Conservation (phyloP, 2,113 vertebrate species). For the Hypanus sabinus region DNA sequence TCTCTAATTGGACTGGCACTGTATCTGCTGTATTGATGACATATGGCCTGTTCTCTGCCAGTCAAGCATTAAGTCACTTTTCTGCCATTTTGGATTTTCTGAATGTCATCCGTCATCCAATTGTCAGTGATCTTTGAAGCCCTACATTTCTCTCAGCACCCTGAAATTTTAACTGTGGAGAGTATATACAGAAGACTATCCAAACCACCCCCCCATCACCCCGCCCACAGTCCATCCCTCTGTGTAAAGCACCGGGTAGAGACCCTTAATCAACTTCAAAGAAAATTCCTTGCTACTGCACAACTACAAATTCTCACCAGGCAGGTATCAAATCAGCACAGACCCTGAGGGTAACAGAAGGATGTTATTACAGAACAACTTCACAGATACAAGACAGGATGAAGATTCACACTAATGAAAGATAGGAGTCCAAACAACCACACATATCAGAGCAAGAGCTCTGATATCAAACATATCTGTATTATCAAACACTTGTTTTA, state of each 20-base stretch:
- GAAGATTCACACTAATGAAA: slow-evolving; percentile 31
- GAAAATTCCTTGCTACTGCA: slow-evolving; percentile 41
- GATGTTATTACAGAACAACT: slow-evolving; percentile 36
- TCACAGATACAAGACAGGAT: slow-evolving; percentile 46
- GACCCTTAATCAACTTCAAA: slow-evolving; percentile 41
- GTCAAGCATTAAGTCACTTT: slow-evolving; percentile 7
- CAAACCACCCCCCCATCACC: not conserved
- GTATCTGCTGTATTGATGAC: not conserved
- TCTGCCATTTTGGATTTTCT: slow-evolving; percentile 34
- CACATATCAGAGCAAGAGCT: not conserved
- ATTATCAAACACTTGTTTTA: not conserved
- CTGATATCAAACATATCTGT: no score
- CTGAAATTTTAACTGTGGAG: not conserved
- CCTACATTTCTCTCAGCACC: slow-evolving; percentile 6
- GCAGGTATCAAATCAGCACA: slow-evolving; percentile 39
- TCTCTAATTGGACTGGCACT: not conserved
- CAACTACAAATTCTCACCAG: slow-evolving; percentile 40
- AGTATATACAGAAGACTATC: slow-evolving; percentile 15
- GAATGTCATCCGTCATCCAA: slow-evolving; percentile 21
- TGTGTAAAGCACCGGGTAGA: slow-evolving; percentile 26
- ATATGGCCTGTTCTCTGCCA: not conserved
- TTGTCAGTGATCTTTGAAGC: slow-evolving; percentile 28
- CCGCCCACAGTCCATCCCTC: not conserved
- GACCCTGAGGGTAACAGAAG: not conserved
- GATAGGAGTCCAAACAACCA: not conserved